Base-by-base conservation (phyloP, 53 echinoderm and acorn worm genomes). In the Echinometra lucunter region DNA sequence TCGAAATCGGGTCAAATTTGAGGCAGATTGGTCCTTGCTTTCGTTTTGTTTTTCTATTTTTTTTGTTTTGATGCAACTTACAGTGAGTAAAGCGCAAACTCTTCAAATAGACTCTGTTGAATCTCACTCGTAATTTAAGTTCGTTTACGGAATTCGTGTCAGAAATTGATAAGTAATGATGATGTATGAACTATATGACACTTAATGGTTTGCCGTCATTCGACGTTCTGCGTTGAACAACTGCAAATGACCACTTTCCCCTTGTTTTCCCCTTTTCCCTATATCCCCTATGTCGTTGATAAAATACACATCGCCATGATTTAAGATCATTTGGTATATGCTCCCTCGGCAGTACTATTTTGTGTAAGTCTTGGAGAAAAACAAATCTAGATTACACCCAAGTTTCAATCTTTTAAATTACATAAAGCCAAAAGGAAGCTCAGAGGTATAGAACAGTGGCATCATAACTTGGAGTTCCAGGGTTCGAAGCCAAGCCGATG, bases 1-100 rank as follows among this genome's bases (percentile, higher is more conserved):
- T 85, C 27, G 2, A 85, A 85, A 85, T 85, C 28, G 28, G 85
- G 85, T 85, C 85, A 85, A 85, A 85, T 85, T 85, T 1, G 30
- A 25, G 85, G 85, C 3, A 85, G 85, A 85, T 28, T 40, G 42
- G 78, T 42, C 78, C 40, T 42, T 74, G 34, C 34, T n/a, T n/a
- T n/a, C n/a, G n/a, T n/a, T n/a, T n/a, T n/a, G n/a, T n/a, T n/a
- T n/a, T n/a, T n/a, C n/a, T n/a, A n/a, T n/a, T n/a, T n/a, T 4
- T 53, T 53, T 4, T 53, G 49, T 53, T 9, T 53, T 13, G 32
- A 72, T 72, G 13, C 15, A 72, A 12, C 70, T 72, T n/a, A n/a
- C 16, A 13, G 72, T 10, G 15, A 32, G 28, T 32, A 34, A n/a
- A 72, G 32, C 72, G 15, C 28, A 72, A 72, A 13, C 15, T 16